Evolutionary conservation across 2,888 invertebrate genomes (phyloP).

Genomic region (Hirtodrosophila confusa): DNA sequence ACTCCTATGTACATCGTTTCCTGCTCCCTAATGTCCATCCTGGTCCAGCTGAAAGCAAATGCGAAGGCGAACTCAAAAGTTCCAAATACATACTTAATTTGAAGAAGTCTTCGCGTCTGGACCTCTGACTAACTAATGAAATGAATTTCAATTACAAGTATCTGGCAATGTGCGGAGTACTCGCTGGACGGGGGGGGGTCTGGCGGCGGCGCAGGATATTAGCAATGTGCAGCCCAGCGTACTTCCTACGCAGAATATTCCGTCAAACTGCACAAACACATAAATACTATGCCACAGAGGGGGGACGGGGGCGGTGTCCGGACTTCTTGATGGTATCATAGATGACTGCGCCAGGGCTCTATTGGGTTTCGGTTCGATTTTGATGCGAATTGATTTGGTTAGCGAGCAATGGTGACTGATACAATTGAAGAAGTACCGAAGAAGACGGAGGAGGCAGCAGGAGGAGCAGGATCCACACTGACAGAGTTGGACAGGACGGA

Average conservation of each 20-base stretch:
- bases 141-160: conserved; percentile 70
- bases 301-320: conserved; percentile 4
- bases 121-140: conserved; percentile 48
- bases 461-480: conserved; percentile 10
- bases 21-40: conserved; percentile 3
- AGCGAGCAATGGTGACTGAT: conserved; percentile 58
- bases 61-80: conserved; percentile 12
- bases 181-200: background rate
- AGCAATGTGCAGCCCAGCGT: conserved; percentile 75
- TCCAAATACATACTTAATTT: conserved; percentile 23
- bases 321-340: conserved; percentile 34
- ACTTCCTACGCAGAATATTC: conserved; percentile 69
- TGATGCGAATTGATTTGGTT: conserved; percentile 76
- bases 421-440: conserved; percentile 40
- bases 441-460: background rate
- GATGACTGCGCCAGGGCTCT: conserved; percentile 46
- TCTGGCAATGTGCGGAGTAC: conserved; percentile 25
- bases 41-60: conserved; percentile 8
- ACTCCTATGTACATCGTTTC: conserved; percentile 6
- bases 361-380: conserved; percentile 61
- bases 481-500: conserved; percentile 39
- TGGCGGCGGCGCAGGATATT: conserved; percentile 64
- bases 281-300: background rate
- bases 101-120: conserved; percentile 13
- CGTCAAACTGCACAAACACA: conserved; percentile 43